Evolutionary conservation across 1,140 invertebrate species (phyloP).

Genomic region (Diachasmimorpha longicaudata): DNA sequence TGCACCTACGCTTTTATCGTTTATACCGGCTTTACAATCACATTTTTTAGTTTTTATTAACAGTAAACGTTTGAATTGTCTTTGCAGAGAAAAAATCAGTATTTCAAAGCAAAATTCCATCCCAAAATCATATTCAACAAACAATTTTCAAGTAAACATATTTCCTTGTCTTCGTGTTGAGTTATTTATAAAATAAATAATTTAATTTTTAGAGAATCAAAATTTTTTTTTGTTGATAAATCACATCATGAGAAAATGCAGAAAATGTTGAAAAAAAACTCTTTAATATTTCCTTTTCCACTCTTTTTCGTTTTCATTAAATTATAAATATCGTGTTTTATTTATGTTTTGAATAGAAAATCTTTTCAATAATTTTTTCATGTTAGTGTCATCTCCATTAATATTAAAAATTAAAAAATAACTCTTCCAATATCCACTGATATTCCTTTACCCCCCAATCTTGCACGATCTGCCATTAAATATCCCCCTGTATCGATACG

Average conservation of each 20-base stretch:
- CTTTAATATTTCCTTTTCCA: too few species aligned
- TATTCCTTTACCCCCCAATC: constrained; percentile 4
- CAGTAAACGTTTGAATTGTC: background rate
- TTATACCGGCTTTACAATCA: constrained; percentile 6
- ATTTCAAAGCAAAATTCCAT: background rate
- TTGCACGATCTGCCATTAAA: constrained; percentile 17
- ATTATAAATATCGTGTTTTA: background rate
- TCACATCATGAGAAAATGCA: too few species aligned
- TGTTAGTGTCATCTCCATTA: background rate
- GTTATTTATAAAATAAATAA: too few species aligned
- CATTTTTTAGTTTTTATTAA: background rate
- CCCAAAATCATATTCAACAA: too few species aligned
- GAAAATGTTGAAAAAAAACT: too few species aligned
- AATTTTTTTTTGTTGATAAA: too few species aligned
- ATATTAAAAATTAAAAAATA: background rate
- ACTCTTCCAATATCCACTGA: background rate
- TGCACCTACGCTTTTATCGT: constrained; percentile 15
- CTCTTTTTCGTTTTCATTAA: background rate
- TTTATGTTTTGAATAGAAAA: too few species aligned
- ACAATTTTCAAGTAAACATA: too few species aligned
- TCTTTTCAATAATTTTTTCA: too few species aligned
- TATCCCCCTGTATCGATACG: background rate
- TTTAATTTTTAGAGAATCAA: too few species aligned
- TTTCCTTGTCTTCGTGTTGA: too few species aligned
- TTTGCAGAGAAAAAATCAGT: background rate